These are phyloP conservation scores for Trematomus bernacchii DNA, from an alignment of 2,797 vertebrate species.

Conservation along the genomic window DNA sequence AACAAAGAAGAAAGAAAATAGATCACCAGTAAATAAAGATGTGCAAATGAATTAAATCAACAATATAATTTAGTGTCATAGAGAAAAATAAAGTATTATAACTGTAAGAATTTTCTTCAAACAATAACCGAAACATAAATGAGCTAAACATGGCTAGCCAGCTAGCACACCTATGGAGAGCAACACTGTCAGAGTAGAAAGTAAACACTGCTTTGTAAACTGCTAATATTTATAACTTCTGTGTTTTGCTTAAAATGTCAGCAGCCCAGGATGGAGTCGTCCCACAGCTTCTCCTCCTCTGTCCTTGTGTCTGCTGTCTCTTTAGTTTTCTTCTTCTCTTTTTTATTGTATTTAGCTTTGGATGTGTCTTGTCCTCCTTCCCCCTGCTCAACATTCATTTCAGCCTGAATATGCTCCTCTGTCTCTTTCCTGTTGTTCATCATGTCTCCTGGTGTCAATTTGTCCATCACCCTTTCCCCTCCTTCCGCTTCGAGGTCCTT, in stretches of 20 bases:
- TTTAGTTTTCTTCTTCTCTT: slow-evolving; percentile 84
- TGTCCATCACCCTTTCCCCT: slow-evolving; percentile 31
- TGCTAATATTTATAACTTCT: not conserved
- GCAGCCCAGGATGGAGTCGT: slow-evolving; percentile 90
- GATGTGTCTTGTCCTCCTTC: slow-evolving; percentile 50
- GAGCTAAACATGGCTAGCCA: slow-evolving; percentile 51
- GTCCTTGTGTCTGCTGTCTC: slow-evolving; percentile 80
- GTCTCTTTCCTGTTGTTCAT: slow-evolving; percentile 52
- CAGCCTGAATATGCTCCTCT: slow-evolving; percentile 63
- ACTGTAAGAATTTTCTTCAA: not conserved
- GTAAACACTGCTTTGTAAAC: slow-evolving; percentile 18
- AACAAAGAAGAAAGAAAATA: slow-evolving; percentile 15
- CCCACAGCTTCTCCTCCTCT: slow-evolving; percentile 92
- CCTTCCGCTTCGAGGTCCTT: slow-evolving; percentile 37
- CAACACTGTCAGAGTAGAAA: slow-evolving; percentile 15
- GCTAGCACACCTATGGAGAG: slow-evolving; percentile 47
- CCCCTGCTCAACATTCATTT: slow-evolving; percentile 49
- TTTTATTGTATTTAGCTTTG: slow-evolving; percentile 81
- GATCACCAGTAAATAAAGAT: slow-evolving; percentile 14
- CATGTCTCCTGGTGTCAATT: slow-evolving; percentile 42
- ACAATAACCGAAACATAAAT: slow-evolving; percentile 15
- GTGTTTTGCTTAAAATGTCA: not conserved
- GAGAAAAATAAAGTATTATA: slow-evolving; percentile 40
- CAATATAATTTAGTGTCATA: slow-evolving; percentile 18
- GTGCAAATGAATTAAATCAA: slow-evolving; percentile 16